A percentile compares a stretch with the other conserved stretches of the same genome.
Evolutionary conservation across 2,888 invertebrate genomes (phyloP).

Genomic region (Rotaria socialis): DNA sequence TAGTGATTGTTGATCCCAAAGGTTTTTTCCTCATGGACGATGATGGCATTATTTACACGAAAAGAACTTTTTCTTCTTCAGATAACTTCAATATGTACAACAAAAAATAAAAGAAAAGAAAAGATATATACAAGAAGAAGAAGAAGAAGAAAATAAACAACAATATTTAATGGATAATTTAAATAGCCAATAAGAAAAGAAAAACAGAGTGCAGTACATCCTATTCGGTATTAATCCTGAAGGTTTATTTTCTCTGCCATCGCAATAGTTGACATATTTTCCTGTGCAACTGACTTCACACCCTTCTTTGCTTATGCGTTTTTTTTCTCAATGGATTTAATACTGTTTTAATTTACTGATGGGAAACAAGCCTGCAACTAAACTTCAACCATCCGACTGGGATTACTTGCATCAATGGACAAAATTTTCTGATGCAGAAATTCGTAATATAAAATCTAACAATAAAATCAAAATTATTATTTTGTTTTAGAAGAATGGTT

Average conservation of each 20-base stretch:
- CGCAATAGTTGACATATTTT: background rate
- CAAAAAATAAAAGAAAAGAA: background rate
- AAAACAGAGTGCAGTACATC: background rate
- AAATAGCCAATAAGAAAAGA: background rate
- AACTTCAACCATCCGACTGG: background rate
- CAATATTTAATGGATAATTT: background rate
- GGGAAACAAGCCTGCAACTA: background rate
- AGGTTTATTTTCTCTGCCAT: background rate
- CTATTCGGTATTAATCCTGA: background rate
- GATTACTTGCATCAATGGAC: background rate
- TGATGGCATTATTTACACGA: background rate
- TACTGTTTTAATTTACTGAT: background rate
- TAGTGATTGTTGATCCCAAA: background rate
- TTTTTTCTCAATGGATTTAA: background rate
- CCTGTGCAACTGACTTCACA: background rate
- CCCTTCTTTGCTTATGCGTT: background rate
- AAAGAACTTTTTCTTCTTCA: background rate
- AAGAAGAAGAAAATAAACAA: background rate
- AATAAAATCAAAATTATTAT: background rate
- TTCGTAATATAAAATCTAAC: background rate
- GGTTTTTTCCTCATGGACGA: background rate
- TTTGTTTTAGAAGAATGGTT: conserved; percentile 79
- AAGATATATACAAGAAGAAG: background rate
- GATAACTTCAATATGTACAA: background rate
- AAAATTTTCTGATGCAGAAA: background rate